Conservation (phyloP, 1,140 invertebrate species). For the Chrysoperla carnea region DNA sequence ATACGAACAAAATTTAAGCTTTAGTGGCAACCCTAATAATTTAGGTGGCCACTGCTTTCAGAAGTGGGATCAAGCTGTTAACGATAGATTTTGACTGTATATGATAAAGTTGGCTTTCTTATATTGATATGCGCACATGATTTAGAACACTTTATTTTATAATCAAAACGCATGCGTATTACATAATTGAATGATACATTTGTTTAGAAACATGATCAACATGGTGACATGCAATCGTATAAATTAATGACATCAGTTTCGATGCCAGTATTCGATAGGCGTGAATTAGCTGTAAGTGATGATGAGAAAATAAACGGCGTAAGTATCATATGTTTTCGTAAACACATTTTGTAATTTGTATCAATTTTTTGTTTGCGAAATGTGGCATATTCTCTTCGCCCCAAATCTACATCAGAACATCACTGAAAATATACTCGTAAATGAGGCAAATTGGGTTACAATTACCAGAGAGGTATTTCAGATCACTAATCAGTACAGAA, state of each 20-base stretch:
- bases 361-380: not conserved
- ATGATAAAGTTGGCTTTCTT: too few species aligned
- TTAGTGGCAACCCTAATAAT: too few species aligned
- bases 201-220: slow-evolving; percentile 20
- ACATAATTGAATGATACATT: not conserved
- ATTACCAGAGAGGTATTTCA: slow-evolving; percentile 69
- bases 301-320: not conserved
- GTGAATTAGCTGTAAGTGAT: slow-evolving; percentile 37
- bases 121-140: too few species aligned
- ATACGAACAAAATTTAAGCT: too few species aligned
- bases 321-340: not conserved
- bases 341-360: not conserved
- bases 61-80: too few species aligned
- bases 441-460: slow-evolving; percentile 81
- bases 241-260: slow-evolving; percentile 57
- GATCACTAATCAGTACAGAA: too few species aligned
- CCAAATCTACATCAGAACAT: slow-evolving; percentile 55
- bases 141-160: too few species aligned
- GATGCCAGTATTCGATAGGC: slow-evolving; percentile 54
- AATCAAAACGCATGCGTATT: too few species aligned
- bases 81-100: too few species aligned
- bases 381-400: not conserved
- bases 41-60: too few species aligned
- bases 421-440: slow-evolving; percentile 83
- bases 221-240: slow-evolving; percentile 24